A percentile compares a stretch with the other conserved stretches of the same genome.
These are phyloP conservation scores for Lingula anatina DNA, from an alignment of 2,888 invertebrate genomes.

Conservation along the genomic window DNA sequence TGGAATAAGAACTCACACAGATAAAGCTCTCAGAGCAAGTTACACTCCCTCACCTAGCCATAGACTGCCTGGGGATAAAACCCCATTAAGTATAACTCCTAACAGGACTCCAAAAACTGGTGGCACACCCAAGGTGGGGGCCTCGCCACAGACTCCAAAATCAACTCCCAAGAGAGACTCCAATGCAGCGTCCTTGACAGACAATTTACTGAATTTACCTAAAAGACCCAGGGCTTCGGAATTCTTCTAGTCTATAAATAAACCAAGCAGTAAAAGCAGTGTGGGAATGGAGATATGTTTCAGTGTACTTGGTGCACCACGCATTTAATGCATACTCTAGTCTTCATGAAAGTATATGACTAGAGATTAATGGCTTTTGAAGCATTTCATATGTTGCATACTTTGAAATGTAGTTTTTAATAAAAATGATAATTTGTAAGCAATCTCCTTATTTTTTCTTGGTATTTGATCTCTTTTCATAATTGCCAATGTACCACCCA, in stretches of 20 bases:
- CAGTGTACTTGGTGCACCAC: too few relatives aligned
- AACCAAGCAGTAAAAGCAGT: slow-evolving; percentile 4
- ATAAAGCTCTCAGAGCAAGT: slow-evolving; percentile 57
- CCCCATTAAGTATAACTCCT: slow-evolving; percentile 27
- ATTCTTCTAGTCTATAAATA: too few relatives aligned
- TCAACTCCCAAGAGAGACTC: slow-evolving; percentile 48
- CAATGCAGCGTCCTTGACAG: slow-evolving; percentile 65
- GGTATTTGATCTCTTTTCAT: too few relatives aligned
- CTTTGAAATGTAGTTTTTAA: too few relatives aligned
- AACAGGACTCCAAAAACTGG: slow-evolving; percentile 21
- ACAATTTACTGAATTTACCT: slow-evolving; percentile 70
- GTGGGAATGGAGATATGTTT: not conserved
- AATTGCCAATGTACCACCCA: too few relatives aligned
- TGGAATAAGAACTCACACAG: slow-evolving; percentile 57
- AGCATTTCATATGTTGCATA: too few relatives aligned
- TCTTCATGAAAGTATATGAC: too few relatives aligned
- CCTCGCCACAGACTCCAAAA: not conserved
- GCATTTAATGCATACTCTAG: too few relatives aligned
- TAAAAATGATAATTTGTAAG: too few relatives aligned
- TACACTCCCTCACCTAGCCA: slow-evolving; percentile 59
- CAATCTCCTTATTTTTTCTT: too few relatives aligned
- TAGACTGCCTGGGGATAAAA: slow-evolving; percentile 27
- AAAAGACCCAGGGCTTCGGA: slow-evolving; percentile 71
- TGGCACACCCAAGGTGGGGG: slow-evolving; percentile 29
- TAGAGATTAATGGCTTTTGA: too few relatives aligned